Evolutionary conservation across 2,113 vertebrate genomes (phyloP).

Genomic region (Procavia capensis): DNA sequence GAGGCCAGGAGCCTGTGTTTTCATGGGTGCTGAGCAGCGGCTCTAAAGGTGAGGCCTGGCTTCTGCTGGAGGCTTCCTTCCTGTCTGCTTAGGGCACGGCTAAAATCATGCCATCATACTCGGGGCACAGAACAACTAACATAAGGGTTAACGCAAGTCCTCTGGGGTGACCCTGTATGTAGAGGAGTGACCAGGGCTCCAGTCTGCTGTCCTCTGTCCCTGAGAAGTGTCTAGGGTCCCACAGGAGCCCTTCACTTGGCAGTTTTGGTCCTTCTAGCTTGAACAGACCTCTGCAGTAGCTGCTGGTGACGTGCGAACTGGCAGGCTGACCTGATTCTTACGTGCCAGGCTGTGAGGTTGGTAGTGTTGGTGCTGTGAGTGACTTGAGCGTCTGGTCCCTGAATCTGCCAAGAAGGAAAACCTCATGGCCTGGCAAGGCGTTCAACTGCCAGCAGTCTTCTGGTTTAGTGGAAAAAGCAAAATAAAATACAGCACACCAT

Average conservation of each 20-base stretch:
- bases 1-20: not conserved
- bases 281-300: not conserved
- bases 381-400: not conserved
- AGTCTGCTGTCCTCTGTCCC: slow-evolving; percentile 44
- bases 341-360: not conserved
- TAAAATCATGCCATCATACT: not conserved
- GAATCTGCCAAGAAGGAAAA: slow-evolving; percentile 63
- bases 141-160: not conserved
- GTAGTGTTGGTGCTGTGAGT: not conserved
- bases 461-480: slow-evolving; percentile 7
- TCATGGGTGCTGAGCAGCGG: not conserved
- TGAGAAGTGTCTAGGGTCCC: slow-evolving; percentile 54
- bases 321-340: not conserved
- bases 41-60: not conserved
- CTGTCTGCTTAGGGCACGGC: not conserved
- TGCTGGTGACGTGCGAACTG: not conserved
- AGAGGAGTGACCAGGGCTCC: slow-evolving; percentile 9
- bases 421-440: slow-evolving; percentile 60
- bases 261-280: not conserved
- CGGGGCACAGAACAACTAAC: not conserved
- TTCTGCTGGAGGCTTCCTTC: not conserved
- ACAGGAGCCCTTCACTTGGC: not conserved
- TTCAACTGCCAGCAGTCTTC: not conserved
- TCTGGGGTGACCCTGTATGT: not conserved
- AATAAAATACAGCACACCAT: not conserved